Base-by-base conservation (phyloP, 2,888 invertebrate species). In the Caenorhabditis japonica region DNA sequence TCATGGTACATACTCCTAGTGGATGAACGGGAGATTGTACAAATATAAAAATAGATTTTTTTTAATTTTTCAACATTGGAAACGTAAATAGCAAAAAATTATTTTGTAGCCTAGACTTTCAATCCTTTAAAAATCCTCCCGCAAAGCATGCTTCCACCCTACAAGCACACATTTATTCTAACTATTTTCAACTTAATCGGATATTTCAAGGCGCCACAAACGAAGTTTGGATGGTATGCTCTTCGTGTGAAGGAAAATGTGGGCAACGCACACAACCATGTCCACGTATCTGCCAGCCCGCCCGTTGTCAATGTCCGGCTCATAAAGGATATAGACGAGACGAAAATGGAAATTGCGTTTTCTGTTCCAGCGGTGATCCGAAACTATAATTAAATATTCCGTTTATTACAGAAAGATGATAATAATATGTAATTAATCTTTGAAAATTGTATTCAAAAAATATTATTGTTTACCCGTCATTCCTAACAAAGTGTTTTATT, bases 201-300 rank as follows among this genome's bases (percentile, higher is more conserved):
- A 39, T 41, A 3, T 23, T 46, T n/a, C 27, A 46, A 77, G 77
- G 77, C 34, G 73, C 27, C 7, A 27, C 41, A 27, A 78, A 78
- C 46, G 78, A 78, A 34, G 75, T 78, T 1, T 78, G 78, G 78
- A 78, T 78, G 78, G 75, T 75, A 4, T 78, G 78, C 25, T 69
- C 78, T 0, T 78, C 78, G 0, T 78, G 75, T 44, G 78, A 78
- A 39, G 61, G 75, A 27, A 51, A 70, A 41, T 78, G 78, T 47
- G 78, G 75, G 4, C 56, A 73, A 27, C 46, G 64, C 5, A 38
- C 56, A 19, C 34, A 61, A 43, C 64, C 66, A 38, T 75, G 78
- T 46, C 73, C 75, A 12, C 60, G 71, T 44, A 38, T 76, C 52
- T 78, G 78, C 47, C 78, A 78, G 38, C 75, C 78, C 13, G 78